phyloP scores from a whole-genome alignment of 2,113 vertebrate genomes.

The Megaleporinus macrocephalus region DNA sequence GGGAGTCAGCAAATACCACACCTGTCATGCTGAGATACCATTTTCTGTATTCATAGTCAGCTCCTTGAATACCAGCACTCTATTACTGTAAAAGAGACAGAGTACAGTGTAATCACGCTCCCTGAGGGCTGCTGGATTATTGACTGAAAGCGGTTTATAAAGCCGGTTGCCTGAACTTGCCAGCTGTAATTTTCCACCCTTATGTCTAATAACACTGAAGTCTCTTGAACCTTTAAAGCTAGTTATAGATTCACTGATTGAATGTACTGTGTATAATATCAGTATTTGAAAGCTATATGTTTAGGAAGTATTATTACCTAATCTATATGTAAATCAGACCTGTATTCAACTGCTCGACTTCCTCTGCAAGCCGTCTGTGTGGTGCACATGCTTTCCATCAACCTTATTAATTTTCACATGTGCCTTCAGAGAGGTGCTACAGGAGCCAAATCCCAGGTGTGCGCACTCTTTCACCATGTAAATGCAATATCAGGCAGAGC shows the following conservation, averaged over 20 bases:
- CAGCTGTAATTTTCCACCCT: neutral
- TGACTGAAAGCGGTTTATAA: neutral
- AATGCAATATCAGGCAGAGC: conserved; percentile 36
- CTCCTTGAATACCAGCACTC: neutral
- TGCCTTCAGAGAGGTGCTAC: neutral
- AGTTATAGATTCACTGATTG: neutral
- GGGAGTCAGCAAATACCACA: no score
- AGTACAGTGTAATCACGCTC: neutral
- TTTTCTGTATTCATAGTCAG: no score
- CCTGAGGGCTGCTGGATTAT: neutral
- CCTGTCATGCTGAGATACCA: no score
- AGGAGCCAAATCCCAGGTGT: neutral
- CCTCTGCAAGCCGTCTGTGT: neutral
- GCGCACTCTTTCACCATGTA: neutral
- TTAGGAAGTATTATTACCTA: neutral
- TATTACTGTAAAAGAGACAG: neutral
- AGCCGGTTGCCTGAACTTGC: neutral
- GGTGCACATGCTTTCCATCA: conserved; percentile 1
- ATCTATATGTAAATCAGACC: no score
- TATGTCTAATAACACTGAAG: neutral
- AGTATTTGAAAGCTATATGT: neutral
- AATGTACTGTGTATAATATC: neutral
- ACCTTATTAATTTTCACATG: neutral
- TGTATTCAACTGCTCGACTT: neutral
- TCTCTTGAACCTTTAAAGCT: neutral